Percentiles rank a stretch among this genome's conserved stretches.
These are phyloP conservation scores for Rhincodon typus DNA, from an alignment of 2,797 vertebrate species.

Conservation along the genomic window DNA sequence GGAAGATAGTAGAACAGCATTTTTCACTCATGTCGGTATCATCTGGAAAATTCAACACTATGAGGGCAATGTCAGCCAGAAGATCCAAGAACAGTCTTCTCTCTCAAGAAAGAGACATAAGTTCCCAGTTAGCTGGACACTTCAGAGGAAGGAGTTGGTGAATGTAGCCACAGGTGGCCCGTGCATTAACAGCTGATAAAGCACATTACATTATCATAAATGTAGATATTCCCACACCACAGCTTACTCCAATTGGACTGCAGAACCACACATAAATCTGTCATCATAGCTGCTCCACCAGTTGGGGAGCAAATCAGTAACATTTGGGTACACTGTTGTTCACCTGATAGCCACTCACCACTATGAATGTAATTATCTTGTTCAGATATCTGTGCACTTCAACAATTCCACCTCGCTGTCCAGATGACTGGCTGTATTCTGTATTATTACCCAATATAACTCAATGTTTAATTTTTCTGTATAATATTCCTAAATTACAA, in stretches of 20 bases:
- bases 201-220: not conserved
- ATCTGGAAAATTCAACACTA: not conserved
- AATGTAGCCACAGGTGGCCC: not conserved
- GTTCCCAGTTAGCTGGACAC: not conserved
- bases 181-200: not conserved
- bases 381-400: not conserved
- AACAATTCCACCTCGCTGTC: not conserved
- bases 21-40: not conserved
- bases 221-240: not conserved
- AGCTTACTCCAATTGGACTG: not conserved
- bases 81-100: not conserved
- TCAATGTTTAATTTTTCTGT: not conserved
- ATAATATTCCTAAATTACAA: not conserved
- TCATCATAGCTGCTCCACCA: not conserved
- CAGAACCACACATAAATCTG: not conserved
- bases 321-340: not conserved
- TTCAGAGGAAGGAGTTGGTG: not conserved
- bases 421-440: not conserved
- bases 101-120: not conserved
- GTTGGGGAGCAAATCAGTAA: not conserved
- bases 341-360: not conserved
- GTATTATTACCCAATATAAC: not conserved
- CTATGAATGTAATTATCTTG: not conserved
- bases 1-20: not conserved
- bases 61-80: not conserved